Evolutionary conservation across 2,113 vertebrate species (phyloP), one percentile per base, ranked within the genome.

Genomic region (Zeus faber): DNA sequence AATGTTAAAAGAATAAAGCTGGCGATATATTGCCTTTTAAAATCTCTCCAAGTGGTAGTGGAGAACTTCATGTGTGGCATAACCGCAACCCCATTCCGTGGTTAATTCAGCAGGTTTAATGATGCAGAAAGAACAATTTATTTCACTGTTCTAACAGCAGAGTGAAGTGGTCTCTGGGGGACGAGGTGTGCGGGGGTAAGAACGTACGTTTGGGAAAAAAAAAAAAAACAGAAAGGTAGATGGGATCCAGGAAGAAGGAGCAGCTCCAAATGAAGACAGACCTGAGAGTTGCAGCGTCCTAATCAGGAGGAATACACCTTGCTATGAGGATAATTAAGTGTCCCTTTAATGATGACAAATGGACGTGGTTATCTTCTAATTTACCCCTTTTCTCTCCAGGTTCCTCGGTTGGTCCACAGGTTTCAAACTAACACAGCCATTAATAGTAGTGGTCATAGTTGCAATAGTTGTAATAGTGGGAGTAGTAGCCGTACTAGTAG

Each of bases 51-150:
- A 37, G 33, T 72, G 74, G 73, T 45, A 79, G 68, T 79, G 33
- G 69, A 65, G 70, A 63, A 76, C 65, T 64, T 73, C 72, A 76
- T 74, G 82, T 87, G 85, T 85, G 83, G 84, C 78, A 84, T 81
- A 81, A 88, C 84, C 86, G 79, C 82, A 82, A 83, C 80, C 72
- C n/a, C 54, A 71, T 67, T 76, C 49, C 75, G 84, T 37, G 33
- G 79, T 81, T 85, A 84, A 88, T 87, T 87, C 78, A 77, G 67
- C 79, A 61, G 76, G 83, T 86, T 88, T 83, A 88, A 90, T 87
- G 84, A 83, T 83, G 82, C 86, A 81, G 74, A 58, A 62, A 80
- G 72, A 83, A 77, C 74, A 72, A 65, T 83, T 86, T 82, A 40
- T 83, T 86, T 76, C 27, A 65, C 73, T 62, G 62, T 67, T 77